Conservation (phyloP, 2,888 invertebrate species). For the Caenorhabditis doughertyi region DNA sequence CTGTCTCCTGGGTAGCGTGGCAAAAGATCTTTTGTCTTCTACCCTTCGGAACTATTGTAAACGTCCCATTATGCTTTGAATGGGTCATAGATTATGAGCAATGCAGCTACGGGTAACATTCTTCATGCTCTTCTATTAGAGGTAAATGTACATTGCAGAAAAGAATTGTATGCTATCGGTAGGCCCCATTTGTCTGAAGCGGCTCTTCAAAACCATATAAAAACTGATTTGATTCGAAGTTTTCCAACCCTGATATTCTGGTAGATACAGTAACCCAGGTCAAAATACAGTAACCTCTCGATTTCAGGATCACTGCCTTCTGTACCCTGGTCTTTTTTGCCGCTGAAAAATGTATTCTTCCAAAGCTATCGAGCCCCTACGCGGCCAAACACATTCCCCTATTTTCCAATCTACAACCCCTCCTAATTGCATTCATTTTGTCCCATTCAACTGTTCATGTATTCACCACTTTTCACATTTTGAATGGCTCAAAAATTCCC, state of each 20-base stretch:
- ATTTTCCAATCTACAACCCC: conserved; percentile 70
- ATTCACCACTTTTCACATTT: conserved; percentile 38
- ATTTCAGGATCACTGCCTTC: conserved; percentile 67
- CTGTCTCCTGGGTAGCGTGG: conserved; percentile 73
- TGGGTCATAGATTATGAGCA: conserved; percentile 70
- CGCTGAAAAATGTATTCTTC: conserved; percentile 71
- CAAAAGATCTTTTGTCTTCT: conserved; percentile 72
- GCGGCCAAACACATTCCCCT: conserved; percentile 72
- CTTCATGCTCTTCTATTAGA: too few species aligned
- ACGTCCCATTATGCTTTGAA: conserved; percentile 72
- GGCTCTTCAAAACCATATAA: conserved; percentile 63
- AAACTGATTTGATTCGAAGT: conserved; percentile 68
- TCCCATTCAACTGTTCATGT: conserved; percentile 61
- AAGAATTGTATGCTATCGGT: conserved; percentile 66
- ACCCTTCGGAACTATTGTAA: conserved; percentile 73
- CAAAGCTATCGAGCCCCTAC: conserved; percentile 72
- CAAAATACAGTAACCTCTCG: too few species aligned
- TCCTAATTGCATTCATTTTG: conserved; percentile 63
- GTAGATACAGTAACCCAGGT: conserved; percentile 14
- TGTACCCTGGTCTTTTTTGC: conserved; percentile 67
- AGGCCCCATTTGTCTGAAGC: conserved; percentile 65
- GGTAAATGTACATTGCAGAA: conserved; percentile 33
- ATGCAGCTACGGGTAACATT: conserved; percentile 65
- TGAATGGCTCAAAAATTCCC: conserved; percentile 19
- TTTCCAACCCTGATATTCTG: conserved; percentile 71